Evolutionary conservation across 1,140 invertebrate species (phyloP).

Genomic region (Akabosia matsudoensis): DNA sequence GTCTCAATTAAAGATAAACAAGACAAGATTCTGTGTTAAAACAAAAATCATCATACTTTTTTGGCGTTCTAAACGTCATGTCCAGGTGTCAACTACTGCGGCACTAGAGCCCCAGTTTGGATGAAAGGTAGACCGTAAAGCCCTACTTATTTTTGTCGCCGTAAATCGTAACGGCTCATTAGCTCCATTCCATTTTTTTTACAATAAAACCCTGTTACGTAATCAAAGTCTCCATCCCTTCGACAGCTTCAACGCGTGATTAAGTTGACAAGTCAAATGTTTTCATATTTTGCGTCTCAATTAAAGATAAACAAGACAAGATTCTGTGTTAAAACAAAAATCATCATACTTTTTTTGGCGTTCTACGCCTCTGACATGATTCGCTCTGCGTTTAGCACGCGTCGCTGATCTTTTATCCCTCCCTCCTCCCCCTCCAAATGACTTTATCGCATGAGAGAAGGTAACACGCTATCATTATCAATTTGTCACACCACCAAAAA

Average conservation of each 20-base stretch:
- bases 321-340: background rate
- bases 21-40: background rate
- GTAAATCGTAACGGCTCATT: too few relatives aligned
- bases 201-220: too few relatives aligned
- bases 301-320: too few relatives aligned
- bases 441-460: constrained; percentile 9
- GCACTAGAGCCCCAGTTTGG: constrained; percentile 46
- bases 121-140: constrained; percentile 45
- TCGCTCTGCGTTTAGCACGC: background rate
- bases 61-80: constrained; percentile 22
- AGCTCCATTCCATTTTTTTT: too few relatives aligned
- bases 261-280: too few relatives aligned
- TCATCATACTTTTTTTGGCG: background rate
- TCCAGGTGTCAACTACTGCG: constrained; percentile 47
- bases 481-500: background rate
- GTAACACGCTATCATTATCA: constrained; percentile 7
- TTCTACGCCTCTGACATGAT: constrained; percentile 10
- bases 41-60: background rate
- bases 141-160: too few relatives aligned
- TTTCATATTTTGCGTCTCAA: too few relatives aligned
- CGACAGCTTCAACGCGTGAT: too few relatives aligned
- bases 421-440: constrained; percentile 4
- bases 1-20: too few relatives aligned
- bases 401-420: background rate
- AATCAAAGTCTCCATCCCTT: too few relatives aligned